phyloP scores from a whole-genome alignment of 2,113 vertebrate species.

The Epinephelus lanceolatus region DNA sequence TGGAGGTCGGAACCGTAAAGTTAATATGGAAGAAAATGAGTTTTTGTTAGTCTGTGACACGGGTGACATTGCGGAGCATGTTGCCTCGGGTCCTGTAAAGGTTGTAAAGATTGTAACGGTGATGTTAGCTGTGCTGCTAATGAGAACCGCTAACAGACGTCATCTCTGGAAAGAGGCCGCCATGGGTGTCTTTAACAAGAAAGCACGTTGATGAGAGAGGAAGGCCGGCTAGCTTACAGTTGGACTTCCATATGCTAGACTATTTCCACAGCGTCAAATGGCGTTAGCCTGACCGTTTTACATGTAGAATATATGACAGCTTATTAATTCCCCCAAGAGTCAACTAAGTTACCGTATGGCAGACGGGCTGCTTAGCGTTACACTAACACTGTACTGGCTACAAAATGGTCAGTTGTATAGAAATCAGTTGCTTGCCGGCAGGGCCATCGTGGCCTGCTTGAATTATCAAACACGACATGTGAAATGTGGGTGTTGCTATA shows the following conservation, averaged over 20 bases:
- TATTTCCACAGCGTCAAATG: not conserved
- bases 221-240: conserved; percentile 40
- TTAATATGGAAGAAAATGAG: not conserved
- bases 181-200: conserved; percentile 65
- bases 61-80: not conserved
- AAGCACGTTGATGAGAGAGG: conserved; percentile 57
- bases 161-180: conserved; percentile 75
- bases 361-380: not conserved
- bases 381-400: not conserved
- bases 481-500: conserved; percentile 40
- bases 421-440: not conserved
- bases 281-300: not conserved
- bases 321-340: not conserved
- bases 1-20: not conserved
- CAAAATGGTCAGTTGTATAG: conserved; percentile 3
- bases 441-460: not conserved
- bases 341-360: conserved; percentile 35
- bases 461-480: conserved; percentile 22
- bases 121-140: conserved; percentile 47
- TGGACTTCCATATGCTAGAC: conserved; percentile 8
- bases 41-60: not conserved
- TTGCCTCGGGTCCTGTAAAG: too few relatives aligned
- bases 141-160: conserved; percentile 70
- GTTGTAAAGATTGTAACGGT: not conserved
- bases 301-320: not conserved